Evolutionary conservation across 2,888 invertebrate species (phyloP).

Genomic region (Falcaria lacertinaria): DNA sequence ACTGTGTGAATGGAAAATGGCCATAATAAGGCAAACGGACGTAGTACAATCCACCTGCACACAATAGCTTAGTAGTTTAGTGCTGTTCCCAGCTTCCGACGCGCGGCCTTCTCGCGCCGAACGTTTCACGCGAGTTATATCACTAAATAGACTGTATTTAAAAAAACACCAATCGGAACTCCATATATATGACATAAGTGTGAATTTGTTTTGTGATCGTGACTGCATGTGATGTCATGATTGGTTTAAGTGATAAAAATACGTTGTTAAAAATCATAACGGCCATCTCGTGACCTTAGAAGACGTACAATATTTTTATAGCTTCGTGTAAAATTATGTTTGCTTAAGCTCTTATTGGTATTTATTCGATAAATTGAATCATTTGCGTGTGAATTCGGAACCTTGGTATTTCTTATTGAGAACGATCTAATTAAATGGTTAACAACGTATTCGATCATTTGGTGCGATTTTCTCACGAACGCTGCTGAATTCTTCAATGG

Average conservation of each 20-base stretch:
- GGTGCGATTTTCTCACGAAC: constrained; percentile 43
- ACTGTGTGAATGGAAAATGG: constrained; percentile 72
- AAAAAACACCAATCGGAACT: constrained; percentile 19
- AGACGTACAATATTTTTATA: background rate
- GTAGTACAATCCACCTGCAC: constrained; percentile 73
- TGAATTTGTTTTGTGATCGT: constrained; percentile 26
- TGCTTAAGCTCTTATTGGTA: background rate
- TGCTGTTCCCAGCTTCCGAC: constrained; percentile 72
- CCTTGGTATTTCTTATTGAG: constrained; percentile 47
- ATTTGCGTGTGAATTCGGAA: constrained; percentile 27
- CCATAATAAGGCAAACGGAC: constrained; percentile 69
- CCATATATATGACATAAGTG: constrained; percentile 27
- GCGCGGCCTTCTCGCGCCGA: constrained; percentile 57
- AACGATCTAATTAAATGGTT: constrained; percentile 35
- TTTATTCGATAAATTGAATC: constrained; percentile 16
- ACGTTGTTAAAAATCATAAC: background rate
- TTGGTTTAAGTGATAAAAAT: constrained; percentile 5
- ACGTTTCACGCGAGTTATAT: constrained; percentile 34
- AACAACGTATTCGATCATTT: constrained; percentile 29
- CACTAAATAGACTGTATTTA: constrained; percentile 22
- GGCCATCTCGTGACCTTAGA: background rate
- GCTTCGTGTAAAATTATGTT: background rate
- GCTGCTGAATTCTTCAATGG: constrained; percentile 20
- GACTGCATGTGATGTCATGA: constrained; percentile 31
- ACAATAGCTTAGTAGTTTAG: constrained; percentile 76